Conservation (phyloP, 2,888 invertebrate species). For the Amaurobius ferox region DNA sequence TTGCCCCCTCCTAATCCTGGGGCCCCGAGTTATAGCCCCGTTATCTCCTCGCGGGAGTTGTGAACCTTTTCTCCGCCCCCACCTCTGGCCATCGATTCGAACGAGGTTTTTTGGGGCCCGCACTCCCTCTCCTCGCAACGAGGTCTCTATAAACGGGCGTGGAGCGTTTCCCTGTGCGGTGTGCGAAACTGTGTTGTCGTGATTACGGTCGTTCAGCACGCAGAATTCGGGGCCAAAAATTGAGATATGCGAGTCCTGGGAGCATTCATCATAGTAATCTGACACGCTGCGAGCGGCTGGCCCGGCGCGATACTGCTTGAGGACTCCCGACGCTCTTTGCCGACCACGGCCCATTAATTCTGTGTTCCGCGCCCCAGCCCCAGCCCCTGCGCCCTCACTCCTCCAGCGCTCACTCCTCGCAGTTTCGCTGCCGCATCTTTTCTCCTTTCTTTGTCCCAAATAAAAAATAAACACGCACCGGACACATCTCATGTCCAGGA, state of each 20-base stretch:
- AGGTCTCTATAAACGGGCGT: constrained; percentile 15
- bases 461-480: neutral
- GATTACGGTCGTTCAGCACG: constrained; percentile 61
- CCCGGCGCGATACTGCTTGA: constrained; percentile 66
- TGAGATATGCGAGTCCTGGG: constrained; percentile 71
- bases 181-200: constrained; percentile 56
- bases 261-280: constrained; percentile 73
- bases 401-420: neutral
- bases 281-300: constrained; percentile 69
- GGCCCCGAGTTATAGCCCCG: constrained; percentile 50
- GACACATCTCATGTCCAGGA: constrained; percentile 32
- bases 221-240: constrained; percentile 63
- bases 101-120: constrained; percentile 40
- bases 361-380: constrained; percentile 20
- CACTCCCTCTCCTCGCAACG: neutral
- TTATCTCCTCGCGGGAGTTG: constrained; percentile 59
- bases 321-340: constrained; percentile 24
- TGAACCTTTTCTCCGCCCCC: neutral
- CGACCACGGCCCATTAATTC: constrained; percentile 71
- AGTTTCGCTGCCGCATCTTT: neutral
- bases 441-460: neutral
- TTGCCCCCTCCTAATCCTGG: constrained; percentile 57
- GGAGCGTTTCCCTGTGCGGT: constrained; percentile 20
- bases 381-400: neutral
- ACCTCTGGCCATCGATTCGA: constrained; percentile 26